phyloP scores from a whole-genome alignment of 2,113 vertebrate genomes.

The Scortum barcoo region DNA sequence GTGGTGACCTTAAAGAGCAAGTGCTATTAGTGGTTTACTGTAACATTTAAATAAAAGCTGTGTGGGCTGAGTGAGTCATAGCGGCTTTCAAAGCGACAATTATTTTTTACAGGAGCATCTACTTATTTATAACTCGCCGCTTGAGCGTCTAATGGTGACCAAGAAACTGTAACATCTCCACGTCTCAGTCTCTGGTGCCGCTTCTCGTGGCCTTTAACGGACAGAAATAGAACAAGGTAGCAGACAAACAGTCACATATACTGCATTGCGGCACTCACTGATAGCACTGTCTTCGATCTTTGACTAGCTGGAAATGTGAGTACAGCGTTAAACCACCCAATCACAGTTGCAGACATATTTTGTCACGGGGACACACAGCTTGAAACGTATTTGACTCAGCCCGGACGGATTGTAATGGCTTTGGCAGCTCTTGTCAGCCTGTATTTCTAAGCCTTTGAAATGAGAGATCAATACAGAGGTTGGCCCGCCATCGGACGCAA shows the following conservation, averaged over 20 bases:
- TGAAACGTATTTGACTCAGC: constrained; percentile 40
- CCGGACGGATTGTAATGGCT: constrained; percentile 43
- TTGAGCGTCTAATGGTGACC: constrained; percentile 6
- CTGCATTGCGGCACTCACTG: not conserved
- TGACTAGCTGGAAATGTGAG: not conserved
- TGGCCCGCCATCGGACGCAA: constrained; percentile 26
- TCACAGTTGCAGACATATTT: not conserved
- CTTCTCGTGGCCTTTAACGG: constrained; percentile 3
- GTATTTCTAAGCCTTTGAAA: constrained; percentile 51
- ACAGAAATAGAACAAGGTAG: constrained; percentile 5
- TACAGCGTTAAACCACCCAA: not conserved
- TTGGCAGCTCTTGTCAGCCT: constrained; percentile 28
- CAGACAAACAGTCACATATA: not conserved
- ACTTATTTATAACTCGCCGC: constrained; percentile 28
- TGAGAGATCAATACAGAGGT: constrained; percentile 59
- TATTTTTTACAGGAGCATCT: constrained; percentile 31
- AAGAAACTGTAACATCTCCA: not conserved
- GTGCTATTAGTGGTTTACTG: constrained; percentile 53
- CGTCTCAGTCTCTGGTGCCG: not conserved
- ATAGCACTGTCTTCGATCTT: not conserved
- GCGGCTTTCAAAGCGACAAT: constrained; percentile 44
- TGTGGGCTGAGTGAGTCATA: constrained; percentile 66
- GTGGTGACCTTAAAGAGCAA: constrained; percentile 50
- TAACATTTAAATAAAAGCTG: constrained; percentile 53
- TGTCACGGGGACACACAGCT: not conserved